Evolutionary conservation across 2,113 vertebrate species (phyloP), one percentile per base, ranked within the genome.

Genomic region (Corythaixoides concolor): DNA sequence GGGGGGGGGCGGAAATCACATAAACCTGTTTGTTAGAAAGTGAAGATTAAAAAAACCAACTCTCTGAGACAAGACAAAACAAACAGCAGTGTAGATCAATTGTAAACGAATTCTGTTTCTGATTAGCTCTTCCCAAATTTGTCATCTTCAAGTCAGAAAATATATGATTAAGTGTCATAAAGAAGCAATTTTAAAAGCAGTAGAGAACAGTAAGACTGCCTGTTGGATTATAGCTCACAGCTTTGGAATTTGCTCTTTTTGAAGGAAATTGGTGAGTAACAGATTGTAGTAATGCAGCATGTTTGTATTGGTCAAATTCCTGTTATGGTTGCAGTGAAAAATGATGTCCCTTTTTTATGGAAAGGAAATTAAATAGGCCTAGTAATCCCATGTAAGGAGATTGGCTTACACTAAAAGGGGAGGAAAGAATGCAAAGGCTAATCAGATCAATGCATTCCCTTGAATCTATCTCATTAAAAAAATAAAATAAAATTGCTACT

Each of bases 181-280:
- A 95, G 79, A 85, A 93, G 39, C 79, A 95, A 92, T 94, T 93
- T 84, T 66, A 75, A 93, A 95, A 93, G 72, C 52, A 15, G 43
- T 19, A 11, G 55, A 86, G 75, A 86, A 41, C 22, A 64, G 67
- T 43, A 19, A 82, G 88, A 23, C 50, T 64, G 41, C 32, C 66
- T 88, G n/a, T 76, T 72, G 79, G 75, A 79, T 93, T 92, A 66
- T 60, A 78, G 39, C 67, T 95, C 89, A 60, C 22, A 62, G 49
- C 70, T 93, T 79, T 77, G 91, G 89, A 86, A 87, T 79, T 70
- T 47, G 17, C 33, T 53, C 37, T 59, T 66, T 67, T 76, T 63
- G 75, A 72, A 80, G 45, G 47, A 76, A 74, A 93, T 45, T 56
- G 68, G 75, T 24, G 64, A 85, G n/a, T 78, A 89, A 83, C 23